A percentile compares a stretch with the other conserved stretches of the same genome.
Conservation (phyloP, 2,113 vertebrate genomes). For the zebrafish (Danio rerio) region DNA sequence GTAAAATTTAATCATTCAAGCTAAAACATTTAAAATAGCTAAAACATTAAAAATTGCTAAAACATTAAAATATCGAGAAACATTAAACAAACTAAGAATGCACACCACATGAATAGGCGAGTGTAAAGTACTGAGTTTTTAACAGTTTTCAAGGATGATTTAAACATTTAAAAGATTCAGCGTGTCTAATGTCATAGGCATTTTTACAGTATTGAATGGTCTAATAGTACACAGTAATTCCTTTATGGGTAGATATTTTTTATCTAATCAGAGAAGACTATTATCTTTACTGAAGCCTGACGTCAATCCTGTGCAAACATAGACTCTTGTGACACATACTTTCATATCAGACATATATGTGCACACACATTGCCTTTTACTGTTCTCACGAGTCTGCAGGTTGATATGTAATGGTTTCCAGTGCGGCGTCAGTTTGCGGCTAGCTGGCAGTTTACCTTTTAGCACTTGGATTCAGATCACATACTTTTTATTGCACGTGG, state of each 20-base stretch:
- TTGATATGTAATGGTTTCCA: conserved; percentile 67
- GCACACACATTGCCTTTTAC: conserved; percentile 23
- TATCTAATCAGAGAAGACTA: background rate
- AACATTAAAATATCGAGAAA: too few species aligned
- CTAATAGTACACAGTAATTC: background rate
- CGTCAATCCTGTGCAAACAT: conserved; percentile 15
- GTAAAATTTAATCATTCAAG: too few species aligned
- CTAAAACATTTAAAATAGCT: too few species aligned
- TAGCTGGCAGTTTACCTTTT: conserved; percentile 68
- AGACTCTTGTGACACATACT: conserved; percentile 4
- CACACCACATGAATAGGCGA: too few species aligned
- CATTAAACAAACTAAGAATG: too few species aligned
- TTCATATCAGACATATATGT: background rate
- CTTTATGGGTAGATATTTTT: background rate
- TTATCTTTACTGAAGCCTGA: conserved; percentile 10
- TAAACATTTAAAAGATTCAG: too few species aligned
- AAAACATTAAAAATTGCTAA: too few species aligned
- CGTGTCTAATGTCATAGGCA: too few species aligned
- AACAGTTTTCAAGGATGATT: too few species aligned
- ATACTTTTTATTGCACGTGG: conserved; percentile 65
- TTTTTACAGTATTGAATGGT: too few species aligned
- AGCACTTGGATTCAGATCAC: conserved; percentile 70
- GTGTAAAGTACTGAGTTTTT: too few species aligned
- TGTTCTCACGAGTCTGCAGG: conserved; percentile 52
- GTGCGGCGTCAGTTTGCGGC: conserved; percentile 52